phyloP scores from a whole-genome alignment of 2,113 vertebrate species.

The Cyanistes caeruleus region DNA sequence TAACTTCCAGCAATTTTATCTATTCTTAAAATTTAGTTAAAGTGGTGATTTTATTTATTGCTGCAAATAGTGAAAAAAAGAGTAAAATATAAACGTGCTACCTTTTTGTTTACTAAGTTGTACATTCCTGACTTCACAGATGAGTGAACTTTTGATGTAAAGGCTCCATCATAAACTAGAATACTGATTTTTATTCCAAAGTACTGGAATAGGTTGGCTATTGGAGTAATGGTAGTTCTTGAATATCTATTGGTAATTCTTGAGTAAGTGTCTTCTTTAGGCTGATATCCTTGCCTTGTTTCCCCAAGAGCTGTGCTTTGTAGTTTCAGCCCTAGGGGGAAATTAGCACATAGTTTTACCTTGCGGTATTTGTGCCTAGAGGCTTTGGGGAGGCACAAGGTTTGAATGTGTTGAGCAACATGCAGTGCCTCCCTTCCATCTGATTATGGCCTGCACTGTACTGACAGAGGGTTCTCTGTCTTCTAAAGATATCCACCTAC shows the following conservation, averaged over 20 bases:
- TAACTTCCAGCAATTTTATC: not conserved
- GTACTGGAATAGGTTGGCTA: not conserved
- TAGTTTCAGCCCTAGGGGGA: not conserved
- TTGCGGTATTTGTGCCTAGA: conserved; percentile 4
- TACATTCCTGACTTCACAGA: not conserved
- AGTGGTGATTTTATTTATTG: not conserved
- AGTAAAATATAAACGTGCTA: not conserved
- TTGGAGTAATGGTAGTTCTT: not conserved
- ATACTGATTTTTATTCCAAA: not conserved
- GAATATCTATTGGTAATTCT: not conserved
- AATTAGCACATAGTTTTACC: not conserved
- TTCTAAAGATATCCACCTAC: not conserved
- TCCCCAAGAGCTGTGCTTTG: not conserved
- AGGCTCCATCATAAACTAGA: not conserved
- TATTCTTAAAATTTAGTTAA: not conserved
- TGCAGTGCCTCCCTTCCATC: not conserved
- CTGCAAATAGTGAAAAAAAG: not conserved
- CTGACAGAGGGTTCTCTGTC: not conserved
- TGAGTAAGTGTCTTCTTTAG: not conserved
- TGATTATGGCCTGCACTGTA: not conserved
- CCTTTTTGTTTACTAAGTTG: not conserved
- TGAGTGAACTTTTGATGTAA: not conserved
- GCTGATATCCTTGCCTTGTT: not conserved
- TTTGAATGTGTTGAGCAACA: not conserved
- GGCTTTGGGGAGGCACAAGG: not conserved